These are phyloP conservation scores for Julus scanicus DNA, from an alignment of 2,888 invertebrate species.

Conservation along the genomic window DNA sequence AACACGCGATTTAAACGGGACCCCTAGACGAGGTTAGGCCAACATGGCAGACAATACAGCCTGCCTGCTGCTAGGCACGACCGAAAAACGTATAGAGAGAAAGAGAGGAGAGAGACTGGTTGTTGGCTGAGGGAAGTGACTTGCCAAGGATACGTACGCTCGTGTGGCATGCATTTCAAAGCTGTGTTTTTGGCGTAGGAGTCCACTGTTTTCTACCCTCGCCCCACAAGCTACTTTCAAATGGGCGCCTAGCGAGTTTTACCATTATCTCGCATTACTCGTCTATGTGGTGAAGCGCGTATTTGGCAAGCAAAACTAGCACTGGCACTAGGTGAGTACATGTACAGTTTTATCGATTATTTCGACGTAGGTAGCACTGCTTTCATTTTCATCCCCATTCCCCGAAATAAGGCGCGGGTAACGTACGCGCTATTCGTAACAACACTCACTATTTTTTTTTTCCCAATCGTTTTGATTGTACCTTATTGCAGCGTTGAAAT, in stretches of 20 bases:
- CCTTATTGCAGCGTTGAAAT: no score
- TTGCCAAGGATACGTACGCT: background rate
- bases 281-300: background rate
- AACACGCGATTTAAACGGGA: background rate
- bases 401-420: no score
- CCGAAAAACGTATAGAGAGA: background rate
- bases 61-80: conserved; percentile 48
- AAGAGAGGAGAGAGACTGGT: background rate
- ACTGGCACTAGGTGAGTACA: conserved; percentile 26
- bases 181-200: conserved; percentile 25
- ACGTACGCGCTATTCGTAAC: no score
- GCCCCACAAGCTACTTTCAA: background rate
- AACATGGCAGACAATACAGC: conserved; percentile 52
- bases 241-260: conserved; percentile 33
- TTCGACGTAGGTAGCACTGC: background rate
- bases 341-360: conserved; percentile 3
- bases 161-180: background rate
- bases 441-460: no score
- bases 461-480: no score
- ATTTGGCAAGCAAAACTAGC: conserved; percentile 1
- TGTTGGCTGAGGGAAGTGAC: background rate
- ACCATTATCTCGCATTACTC: background rate
- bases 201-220: conserved; percentile 4
- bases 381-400: no score
- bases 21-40: conserved; percentile 48